These are phyloP conservation scores for Beris morrisii DNA, from an alignment of 2,888 invertebrate genomes.

Conservation along the genomic window DNA sequence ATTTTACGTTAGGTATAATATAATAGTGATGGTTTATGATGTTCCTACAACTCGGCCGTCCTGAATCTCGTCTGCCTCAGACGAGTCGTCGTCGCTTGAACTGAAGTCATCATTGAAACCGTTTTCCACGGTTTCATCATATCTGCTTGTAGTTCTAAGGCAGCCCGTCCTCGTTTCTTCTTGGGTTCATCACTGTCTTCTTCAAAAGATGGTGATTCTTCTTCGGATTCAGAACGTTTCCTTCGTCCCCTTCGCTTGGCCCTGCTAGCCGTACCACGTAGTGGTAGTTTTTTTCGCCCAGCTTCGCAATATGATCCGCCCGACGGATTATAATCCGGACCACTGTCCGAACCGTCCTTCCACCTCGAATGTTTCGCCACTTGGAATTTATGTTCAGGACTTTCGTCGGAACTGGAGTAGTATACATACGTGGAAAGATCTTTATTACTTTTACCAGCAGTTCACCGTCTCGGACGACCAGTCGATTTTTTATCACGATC, in stretches of 20 bases:
- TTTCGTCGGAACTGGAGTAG: conserved; percentile 56
- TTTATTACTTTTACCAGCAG: conserved; percentile 59
- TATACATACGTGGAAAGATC: conserved; percentile 55
- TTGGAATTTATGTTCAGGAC: conserved; percentile 46
- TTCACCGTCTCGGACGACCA: conserved; percentile 68
- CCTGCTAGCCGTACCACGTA: conserved; percentile 59
- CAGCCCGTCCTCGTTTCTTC: no score
- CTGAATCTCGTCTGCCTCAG: no score
- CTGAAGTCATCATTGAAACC: no score
- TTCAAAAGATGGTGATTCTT: conserved; percentile 53
- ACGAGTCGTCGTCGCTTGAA: no score
- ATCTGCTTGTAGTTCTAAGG: no score
- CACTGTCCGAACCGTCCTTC: conserved; percentile 55
- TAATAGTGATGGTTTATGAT: no score
- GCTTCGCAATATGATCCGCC: conserved; percentile 57
- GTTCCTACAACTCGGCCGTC: no score
- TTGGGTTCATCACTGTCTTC: conserved; percentile 56
- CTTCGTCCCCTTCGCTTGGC: conserved; percentile 52
- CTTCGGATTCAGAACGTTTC: conserved; percentile 55
- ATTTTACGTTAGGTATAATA: no score
- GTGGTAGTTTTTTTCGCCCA: conserved; percentile 58
- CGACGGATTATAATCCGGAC: conserved; percentile 57
- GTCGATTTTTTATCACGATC: conserved; percentile 55
- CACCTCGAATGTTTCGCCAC: conserved; percentile 49
- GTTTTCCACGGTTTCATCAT: no score